Percentiles rank a stretch among this genome's conserved stretches.
Conservation (phyloP, 2,797 vertebrate species). For the Trachurus trachurus region DNA sequence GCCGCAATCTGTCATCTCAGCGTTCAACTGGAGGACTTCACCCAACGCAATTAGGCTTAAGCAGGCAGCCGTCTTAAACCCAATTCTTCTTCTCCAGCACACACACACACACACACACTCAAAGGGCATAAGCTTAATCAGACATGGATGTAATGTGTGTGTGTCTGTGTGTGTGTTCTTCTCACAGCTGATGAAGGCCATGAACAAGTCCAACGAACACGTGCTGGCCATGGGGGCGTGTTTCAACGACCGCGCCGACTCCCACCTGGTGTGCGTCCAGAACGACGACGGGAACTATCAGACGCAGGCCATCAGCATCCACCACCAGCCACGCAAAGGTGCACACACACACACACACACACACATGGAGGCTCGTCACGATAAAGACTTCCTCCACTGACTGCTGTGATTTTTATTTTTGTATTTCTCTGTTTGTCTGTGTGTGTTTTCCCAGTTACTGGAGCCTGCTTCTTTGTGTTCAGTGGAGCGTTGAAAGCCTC, state of each 20-base stretch:
- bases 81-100: conserved; percentile 14
- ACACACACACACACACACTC: not conserved
- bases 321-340: conserved; percentile 98
- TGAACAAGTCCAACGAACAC: conserved; percentile 99
- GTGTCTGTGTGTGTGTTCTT: conserved; percentile 57
- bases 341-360: conserved; percentile 20
- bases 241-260: conserved; percentile 97
- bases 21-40: conserved; percentile 31
- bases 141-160: conserved; percentile 23
- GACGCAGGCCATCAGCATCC: conserved; percentile 99
- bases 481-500: conserved; percentile 97
- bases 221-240: conserved; percentile 97
- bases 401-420: not conserved
- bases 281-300: conserved; percentile 99
- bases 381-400: not conserved
- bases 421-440: not conserved
- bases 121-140: conserved; percentile 42
- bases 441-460: conserved; percentile 89
- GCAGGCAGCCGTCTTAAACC: conserved; percentile 37
- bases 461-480: conserved; percentile 99
- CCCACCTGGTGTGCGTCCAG: conserved; percentile 97
- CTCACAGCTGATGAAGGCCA: conserved; percentile 97
- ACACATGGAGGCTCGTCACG: not conserved
- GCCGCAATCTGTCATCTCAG: conserved; percentile 60
- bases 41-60: conserved; percentile 70